phyloP scores from a whole-genome alignment of 2,888 invertebrate genomes.

The Orthosia gothica region DNA sequence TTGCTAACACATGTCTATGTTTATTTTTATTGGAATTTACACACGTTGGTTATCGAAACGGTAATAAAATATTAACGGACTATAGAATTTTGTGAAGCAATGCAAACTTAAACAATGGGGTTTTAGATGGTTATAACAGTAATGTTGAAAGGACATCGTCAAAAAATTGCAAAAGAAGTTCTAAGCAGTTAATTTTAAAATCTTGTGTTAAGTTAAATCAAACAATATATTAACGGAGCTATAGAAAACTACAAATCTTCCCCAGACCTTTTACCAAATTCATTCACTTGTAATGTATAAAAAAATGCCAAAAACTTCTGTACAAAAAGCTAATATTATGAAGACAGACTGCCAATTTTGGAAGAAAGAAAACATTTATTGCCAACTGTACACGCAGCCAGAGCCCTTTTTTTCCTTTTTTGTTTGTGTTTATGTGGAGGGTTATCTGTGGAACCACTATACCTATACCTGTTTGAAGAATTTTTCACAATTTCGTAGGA shows the following conservation, averaged over 20 bases:
- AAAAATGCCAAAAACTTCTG: too few species aligned
- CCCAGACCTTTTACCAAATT: neutral
- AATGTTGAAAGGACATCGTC: constrained; percentile 22
- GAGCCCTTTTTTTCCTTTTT: too few species aligned
- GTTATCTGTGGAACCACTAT: too few species aligned
- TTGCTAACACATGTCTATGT: constrained; percentile 7
- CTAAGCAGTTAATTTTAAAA: constrained; percentile 3
- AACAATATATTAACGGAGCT: neutral
- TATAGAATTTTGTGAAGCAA: constrained; percentile 41
- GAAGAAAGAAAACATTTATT: too few species aligned
- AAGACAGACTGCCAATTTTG: too few species aligned
- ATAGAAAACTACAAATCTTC: neutral
- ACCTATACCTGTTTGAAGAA: too few species aligned
- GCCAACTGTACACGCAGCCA: too few species aligned
- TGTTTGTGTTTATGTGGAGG: too few species aligned
- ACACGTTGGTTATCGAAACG: constrained; percentile 17
- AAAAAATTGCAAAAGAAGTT: constrained; percentile 3
- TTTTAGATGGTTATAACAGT: constrained; percentile 9
- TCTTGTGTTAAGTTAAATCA: neutral
- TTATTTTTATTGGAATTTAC: constrained; percentile 19
- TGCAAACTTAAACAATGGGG: constrained; percentile 21
- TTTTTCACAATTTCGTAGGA: too few species aligned
- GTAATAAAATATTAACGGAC: constrained; percentile 15
- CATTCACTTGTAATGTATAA: neutral
- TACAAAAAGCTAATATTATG: too few species aligned